Evolutionary conservation across 2,113 vertebrate genomes (phyloP).

Genomic region (Pogonocichla stellata): DNA sequence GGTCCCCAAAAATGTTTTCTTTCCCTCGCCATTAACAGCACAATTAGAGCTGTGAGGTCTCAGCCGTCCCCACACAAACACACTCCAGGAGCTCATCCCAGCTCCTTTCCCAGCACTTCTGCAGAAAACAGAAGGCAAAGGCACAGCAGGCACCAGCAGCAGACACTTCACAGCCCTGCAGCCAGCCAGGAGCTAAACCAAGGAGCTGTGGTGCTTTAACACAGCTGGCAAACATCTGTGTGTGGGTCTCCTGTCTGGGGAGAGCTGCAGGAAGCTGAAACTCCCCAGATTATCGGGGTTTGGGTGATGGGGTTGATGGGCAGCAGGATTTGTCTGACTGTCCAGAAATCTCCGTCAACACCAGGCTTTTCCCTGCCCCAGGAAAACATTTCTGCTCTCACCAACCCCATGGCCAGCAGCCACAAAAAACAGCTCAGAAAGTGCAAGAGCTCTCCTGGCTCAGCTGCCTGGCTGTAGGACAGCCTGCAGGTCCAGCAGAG

Average conservation of each 20-base stretch:
- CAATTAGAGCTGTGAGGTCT: not conserved
- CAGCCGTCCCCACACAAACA: not conserved
- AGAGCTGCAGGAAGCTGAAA: not conserved
- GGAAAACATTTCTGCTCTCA: not conserved
- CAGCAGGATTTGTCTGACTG: not conserved
- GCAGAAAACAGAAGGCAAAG: not conserved
- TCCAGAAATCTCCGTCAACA: not conserved
- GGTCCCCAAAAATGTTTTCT: not conserved
- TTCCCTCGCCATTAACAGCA: not conserved
- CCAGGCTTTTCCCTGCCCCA: not conserved
- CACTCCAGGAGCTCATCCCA: not conserved
- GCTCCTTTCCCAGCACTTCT: not conserved
- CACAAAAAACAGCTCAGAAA: not conserved
- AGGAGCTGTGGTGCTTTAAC: not conserved
- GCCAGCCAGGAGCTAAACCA: not conserved
- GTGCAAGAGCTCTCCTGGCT: not conserved
- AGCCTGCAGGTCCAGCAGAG: not conserved
- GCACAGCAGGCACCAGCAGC: not conserved
- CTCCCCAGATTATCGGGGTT: rapidly evolving
- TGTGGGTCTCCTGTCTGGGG: not conserved
- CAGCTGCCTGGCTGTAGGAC: not conserved
- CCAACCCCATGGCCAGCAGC: not conserved
- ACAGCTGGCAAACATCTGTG: not conserved
- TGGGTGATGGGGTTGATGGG: not conserved
- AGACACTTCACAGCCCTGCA: not conserved